Evolutionary conservation across 2,113 vertebrate species (phyloP).

Genomic region (Gadus macrocephalus): DNA sequence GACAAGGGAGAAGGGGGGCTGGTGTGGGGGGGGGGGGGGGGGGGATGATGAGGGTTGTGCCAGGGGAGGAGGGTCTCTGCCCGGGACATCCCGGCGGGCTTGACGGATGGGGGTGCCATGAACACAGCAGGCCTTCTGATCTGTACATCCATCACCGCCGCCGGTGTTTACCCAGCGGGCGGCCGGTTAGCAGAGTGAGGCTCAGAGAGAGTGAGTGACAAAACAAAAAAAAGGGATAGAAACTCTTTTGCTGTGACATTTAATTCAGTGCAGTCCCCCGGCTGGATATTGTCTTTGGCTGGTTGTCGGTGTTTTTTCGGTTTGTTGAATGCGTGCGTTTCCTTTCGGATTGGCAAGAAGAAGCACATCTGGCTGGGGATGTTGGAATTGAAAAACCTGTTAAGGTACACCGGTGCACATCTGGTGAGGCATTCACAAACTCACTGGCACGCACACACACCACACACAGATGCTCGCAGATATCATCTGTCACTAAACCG

Average conservation of each 20-base stretch:
- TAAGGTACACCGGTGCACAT: conserved; percentile 5
- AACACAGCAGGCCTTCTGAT: conserved; percentile 49
- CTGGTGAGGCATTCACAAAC: background rate
- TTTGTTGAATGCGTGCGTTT: conserved; percentile 14
- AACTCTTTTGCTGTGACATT: conserved; percentile 8
- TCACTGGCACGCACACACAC: conserved; percentile 14
- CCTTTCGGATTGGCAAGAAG: background rate
- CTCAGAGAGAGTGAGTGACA: conserved; percentile 9
- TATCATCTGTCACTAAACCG: background rate
- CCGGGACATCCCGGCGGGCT: conserved; percentile 24
- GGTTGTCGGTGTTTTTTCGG: no score
- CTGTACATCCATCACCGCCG: conserved; percentile 51
- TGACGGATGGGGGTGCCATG: conserved; percentile 57
- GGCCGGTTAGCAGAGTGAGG: conserved; percentile 28
- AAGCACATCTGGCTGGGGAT: conserved; percentile 33
- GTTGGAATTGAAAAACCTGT: background rate
- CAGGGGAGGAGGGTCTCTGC: conserved; percentile 40
- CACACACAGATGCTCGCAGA: conserved; percentile 3
- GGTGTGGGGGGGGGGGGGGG: no score
- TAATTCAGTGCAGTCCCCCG: conserved; percentile 24
- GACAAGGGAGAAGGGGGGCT: no score
- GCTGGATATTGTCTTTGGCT: conserved; percentile 22
- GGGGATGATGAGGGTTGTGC: no score
- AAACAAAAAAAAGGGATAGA: conserved; percentile 9
- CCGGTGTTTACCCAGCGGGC: conserved; percentile 56